phyloP scores from a whole-genome alignment of 2,888 invertebrate genomes.

The Unio pictorum region DNA sequence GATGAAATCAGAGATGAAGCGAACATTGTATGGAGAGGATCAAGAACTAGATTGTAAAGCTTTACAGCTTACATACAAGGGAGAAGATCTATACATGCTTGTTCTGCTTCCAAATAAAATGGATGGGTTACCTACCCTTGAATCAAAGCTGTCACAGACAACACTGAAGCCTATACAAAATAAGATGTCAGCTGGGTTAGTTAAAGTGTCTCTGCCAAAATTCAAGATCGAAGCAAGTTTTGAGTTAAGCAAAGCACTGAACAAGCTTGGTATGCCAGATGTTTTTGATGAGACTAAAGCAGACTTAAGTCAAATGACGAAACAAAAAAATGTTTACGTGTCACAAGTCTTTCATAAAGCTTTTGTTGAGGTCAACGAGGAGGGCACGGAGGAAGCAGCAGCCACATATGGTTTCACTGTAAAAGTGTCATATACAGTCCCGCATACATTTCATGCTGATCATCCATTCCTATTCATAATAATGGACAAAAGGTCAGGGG shows the following conservation, averaged over 20 bases:
- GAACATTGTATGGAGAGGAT: conserved; percentile 74
- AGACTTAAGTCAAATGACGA: conserved; percentile 62
- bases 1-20: conserved; percentile 78
- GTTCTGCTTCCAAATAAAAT: conserved; percentile 57
- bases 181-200: conserved; percentile 7
- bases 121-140: conserved; percentile 47
- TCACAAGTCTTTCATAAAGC: conserved; percentile 66
- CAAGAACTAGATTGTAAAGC: conserved; percentile 82
- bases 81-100: conserved; percentile 54
- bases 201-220: conserved; percentile 48
- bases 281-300: conserved; percentile 52
- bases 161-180: conserved; percentile 10
- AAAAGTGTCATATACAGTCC: conserved; percentile 18
- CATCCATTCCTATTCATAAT: conserved; percentile 67
- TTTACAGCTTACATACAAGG: conserved; percentile 81
- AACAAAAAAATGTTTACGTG: conserved; percentile 45
- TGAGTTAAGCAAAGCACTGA: conserved; percentile 39
- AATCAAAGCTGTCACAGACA: conserved; percentile 25
- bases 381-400: conserved; percentile 68
- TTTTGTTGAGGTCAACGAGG: conserved; percentile 67
- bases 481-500: conserved; percentile 33
- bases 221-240: conserved; percentile 54
- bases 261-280: conserved; percentile 54
- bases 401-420: conserved; percentile 53
- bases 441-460: conserved; percentile 43